Base-by-base conservation (phyloP, 2,888 invertebrate species). In the Lochmaea capreae region DNA sequence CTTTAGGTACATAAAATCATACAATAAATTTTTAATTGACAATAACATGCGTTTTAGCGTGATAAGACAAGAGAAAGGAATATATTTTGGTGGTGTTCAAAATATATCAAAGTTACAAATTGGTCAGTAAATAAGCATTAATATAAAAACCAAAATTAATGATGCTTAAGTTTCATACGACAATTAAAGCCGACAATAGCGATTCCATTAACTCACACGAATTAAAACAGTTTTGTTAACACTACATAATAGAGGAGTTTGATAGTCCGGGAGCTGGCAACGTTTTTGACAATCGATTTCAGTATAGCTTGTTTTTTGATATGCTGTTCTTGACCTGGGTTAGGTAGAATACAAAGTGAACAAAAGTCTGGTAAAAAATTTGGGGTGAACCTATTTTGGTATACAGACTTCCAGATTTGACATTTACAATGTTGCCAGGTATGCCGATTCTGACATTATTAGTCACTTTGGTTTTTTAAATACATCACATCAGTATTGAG, bases 1-100 rank as follows among this genome's bases (percentile, higher is more conserved):
- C 16, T 5, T 8, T 52, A 3, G n/a, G 16, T 52, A 52, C 14
- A 52, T 6, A 52, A n/a, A 52, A 52, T 52, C 46, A 46, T n/a
- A 52, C n/a, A 52, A n/a, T 52, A 52, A 52, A 52, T n/a, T 52
- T 52, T 12, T 3, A 52, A 52, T 52, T 52, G 52, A 52, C 52
- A 52, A 52, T 52, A 52, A 52, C 52, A 52, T 16, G 52, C 52
- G 16, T 6, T 52, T 52, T 52, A 52, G 52, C 52, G 52, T 52
- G 52, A 52, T 52, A 43, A 43, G 4, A 12, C n/a, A n/a, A 12
- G 12, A 46, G 43, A 46, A 46, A 12, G 8, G 11, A 42, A 10
- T 42, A 46, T 46, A 12, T 43, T 43, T 43, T 42, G 8, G 1
- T 42, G 9, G 42, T 8, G 11, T 11, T 42, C 9, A 10, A 10